Conservation (phyloP, 1,140 invertebrate genomes). For the Meloidogyne chitwoodi region DNA sequence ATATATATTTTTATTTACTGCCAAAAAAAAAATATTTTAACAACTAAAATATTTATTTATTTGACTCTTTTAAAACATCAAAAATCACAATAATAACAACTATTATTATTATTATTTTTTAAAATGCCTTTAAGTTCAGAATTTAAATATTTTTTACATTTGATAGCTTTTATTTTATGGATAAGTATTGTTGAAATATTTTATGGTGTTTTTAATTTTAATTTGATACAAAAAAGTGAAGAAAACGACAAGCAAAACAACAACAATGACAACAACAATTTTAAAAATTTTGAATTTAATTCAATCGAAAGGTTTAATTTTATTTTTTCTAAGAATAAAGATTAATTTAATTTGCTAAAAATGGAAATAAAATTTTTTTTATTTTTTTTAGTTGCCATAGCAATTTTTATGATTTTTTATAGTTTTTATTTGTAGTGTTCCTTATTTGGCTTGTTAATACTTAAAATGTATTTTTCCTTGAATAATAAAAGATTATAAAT, state of each 20-base stretch:
- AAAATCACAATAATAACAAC: no score
- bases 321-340: neutral
- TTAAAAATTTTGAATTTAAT: neutral
- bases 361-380: neutral
- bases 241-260: neutral
- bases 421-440: neutral
- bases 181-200: slow-evolving; percentile 12
- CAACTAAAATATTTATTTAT: no score
- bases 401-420: neutral
- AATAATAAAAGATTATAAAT: no score
- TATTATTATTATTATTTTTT: no score
- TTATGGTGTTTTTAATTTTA: slow-evolving; percentile 3
- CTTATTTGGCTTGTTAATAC: neutral
- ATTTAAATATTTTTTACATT: slow-evolving; percentile 16
- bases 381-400: neutral
- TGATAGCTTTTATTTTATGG: slow-evolving; percentile 2
- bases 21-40: no score
- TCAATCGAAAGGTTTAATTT: neutral
- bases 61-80: no score
- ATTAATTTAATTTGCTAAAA: neutral
- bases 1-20: no score
- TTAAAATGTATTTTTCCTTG: neutral
- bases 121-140: slow-evolving; percentile 9
- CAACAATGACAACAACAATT: no score
- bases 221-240: neutral